Evolutionary conservation across 2,113 vertebrate species (phyloP).

Genomic region (Lampris incognitus): DNA sequence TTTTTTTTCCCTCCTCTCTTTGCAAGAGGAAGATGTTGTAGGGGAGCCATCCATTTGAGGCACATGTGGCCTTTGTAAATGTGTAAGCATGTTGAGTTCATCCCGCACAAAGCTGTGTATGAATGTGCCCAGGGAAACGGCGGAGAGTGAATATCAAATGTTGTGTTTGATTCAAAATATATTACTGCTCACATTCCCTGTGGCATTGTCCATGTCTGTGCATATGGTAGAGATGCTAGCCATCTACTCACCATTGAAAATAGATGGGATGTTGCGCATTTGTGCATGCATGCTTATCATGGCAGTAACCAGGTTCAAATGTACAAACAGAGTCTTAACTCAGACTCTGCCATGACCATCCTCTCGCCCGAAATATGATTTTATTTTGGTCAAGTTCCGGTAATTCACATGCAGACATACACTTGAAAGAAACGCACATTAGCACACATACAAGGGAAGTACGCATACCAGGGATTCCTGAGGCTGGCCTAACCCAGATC

Average conservation of each 20-base stretch:
- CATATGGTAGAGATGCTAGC: no score
- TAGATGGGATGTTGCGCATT: background rate
- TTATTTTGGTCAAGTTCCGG: conserved; percentile 5
- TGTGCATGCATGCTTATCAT: background rate
- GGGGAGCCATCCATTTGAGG: background rate
- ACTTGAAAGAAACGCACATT: conserved; percentile 28
- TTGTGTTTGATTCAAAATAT: background rate
- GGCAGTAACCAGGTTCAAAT: no score
- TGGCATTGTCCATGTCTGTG: background rate
- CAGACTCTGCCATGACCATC: no score
- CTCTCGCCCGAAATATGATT: background rate
- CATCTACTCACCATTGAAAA: background rate
- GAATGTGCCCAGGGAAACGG: background rate
- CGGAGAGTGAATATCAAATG: background rate
- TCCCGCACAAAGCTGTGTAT: background rate
- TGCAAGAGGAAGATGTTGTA: conserved; percentile 21
- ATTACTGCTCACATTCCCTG: background rate
- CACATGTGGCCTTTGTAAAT: background rate
- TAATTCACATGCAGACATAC: background rate
- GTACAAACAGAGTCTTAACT: no score
- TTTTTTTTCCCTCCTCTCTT: background rate
- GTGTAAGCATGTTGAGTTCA: background rate
- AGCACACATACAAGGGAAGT: conserved; percentile 44
- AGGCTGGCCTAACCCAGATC: conserved; percentile 76
- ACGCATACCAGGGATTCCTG: conserved; percentile 77